A percentile compares a stretch with the other conserved stretches of the same genome.
Evolutionary conservation across 1,140 invertebrate genomes (phyloP).

Genomic region (Drosophila tristis): DNA sequence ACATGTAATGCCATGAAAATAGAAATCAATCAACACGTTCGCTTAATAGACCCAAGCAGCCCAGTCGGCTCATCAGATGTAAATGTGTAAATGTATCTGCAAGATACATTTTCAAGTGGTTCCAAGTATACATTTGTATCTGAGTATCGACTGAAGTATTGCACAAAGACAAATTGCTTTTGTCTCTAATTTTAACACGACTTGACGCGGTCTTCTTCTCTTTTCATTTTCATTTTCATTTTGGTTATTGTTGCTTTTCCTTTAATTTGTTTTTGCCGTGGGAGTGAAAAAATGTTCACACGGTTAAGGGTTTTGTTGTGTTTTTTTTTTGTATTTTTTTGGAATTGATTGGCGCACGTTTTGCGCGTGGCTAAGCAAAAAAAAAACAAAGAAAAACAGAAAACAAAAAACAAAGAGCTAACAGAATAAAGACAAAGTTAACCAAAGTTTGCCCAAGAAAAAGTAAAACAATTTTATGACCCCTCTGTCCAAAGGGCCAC

Average conservation of each 20-base stretch:
- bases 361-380: constrained; percentile 65
- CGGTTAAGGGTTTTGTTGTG: constrained; percentile 50
- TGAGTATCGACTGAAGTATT: constrained; percentile 54
- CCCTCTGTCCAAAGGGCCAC: constrained; percentile 1
- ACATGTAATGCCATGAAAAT: constrained; percentile 53
- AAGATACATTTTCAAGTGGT: constrained; percentile 58
- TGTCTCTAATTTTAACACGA: constrained; percentile 79
- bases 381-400: constrained; percentile 2
- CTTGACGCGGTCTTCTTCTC: constrained; percentile 38
- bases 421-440: constrained; percentile 5
- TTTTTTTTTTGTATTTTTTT: constrained; percentile 38
- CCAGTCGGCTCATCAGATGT: constrained; percentile 40
- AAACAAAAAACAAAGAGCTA: neutral
- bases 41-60: constrained; percentile 58
- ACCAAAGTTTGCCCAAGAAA: constrained; percentile 37
- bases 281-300: constrained; percentile 74
- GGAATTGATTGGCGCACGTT: constrained; percentile 81
- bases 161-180: constrained; percentile 78
- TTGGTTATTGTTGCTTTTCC: constrained; percentile 13
- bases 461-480: constrained; percentile 42
- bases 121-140: constrained; percentile 11
- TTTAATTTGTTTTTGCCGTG: constrained; percentile 78
- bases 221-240: neutral
- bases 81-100: constrained; percentile 78
- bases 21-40: constrained; percentile 80